Conservation (phyloP, 2,797 vertebrate genomes). For the Phataginus tetradactyla region DNA sequence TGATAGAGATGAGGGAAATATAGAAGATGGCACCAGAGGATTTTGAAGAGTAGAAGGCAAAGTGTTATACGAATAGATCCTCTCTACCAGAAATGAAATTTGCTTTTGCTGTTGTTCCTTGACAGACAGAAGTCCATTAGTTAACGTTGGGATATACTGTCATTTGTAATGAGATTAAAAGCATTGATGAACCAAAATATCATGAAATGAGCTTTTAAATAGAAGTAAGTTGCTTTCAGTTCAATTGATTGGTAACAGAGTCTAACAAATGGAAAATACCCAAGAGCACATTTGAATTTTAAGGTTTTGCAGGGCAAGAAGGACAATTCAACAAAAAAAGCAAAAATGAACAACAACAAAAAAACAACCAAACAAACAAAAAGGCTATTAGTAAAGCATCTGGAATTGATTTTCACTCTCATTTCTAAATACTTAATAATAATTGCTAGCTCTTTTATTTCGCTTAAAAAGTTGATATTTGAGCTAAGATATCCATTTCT, state of each 20-base stretch:
- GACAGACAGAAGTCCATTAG: neutral
- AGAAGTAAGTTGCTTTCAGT: neutral
- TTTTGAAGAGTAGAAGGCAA: neutral
- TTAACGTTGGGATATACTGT: neutral
- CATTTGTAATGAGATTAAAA: neutral
- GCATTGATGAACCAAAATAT: neutral
- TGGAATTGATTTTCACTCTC: neutral
- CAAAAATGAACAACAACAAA: neutral
- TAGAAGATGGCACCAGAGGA: neutral
- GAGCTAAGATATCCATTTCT: neutral
- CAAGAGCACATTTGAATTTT: neutral
- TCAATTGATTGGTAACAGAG: neutral
- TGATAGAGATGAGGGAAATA: neutral
- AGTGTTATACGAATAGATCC: neutral
- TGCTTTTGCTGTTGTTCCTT: neutral
- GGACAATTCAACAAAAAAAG: neutral
- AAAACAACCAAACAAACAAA: neutral
- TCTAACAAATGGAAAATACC: neutral
- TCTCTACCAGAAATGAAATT: neutral
- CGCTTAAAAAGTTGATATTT: constrained; percentile 28
- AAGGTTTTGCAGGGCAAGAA: neutral
- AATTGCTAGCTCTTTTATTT: neutral
- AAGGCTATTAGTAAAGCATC: neutral
- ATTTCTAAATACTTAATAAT: neutral
- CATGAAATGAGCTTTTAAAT: neutral